phyloP scores from a whole-genome alignment of 2,888 invertebrate species.

The Eilema depressum region DNA sequence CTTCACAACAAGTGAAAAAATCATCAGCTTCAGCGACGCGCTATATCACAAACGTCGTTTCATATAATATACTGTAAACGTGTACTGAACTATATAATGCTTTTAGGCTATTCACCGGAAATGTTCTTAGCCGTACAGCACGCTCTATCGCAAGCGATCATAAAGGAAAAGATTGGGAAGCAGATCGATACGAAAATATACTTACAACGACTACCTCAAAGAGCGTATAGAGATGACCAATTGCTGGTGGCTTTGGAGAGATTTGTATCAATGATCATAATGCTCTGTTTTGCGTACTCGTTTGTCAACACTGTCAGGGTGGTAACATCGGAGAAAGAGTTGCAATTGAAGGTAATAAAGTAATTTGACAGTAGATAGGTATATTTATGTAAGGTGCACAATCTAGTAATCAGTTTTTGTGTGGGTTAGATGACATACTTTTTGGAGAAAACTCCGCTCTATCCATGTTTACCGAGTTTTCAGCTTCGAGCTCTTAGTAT shows the following conservation, averaged over 20 bases:
- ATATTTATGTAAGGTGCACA: background rate
- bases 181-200: slow-evolving; percentile 75
- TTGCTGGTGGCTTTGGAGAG: slow-evolving; percentile 89
- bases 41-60: slow-evolving; percentile 18
- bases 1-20: slow-evolving; percentile 14
- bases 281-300: slow-evolving; percentile 94
- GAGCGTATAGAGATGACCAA: slow-evolving; percentile 90
- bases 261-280: slow-evolving; percentile 92
- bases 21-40: background rate
- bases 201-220: slow-evolving; percentile 91
- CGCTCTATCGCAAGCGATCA: slow-evolving; percentile 77
- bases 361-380: background rate
- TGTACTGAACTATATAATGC: slow-evolving; percentile 11
- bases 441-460: background rate
- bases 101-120: slow-evolving; percentile 78
- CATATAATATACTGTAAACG: background rate
- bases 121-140: slow-evolving; percentile 81
- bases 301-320: slow-evolving; percentile 93
- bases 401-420: background rate
- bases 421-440: background rate
- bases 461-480: background rate
- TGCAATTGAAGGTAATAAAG: slow-evolving; percentile 89
- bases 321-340: slow-evolving; percentile 92
- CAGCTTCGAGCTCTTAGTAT: background rate
- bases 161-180: slow-evolving; percentile 73